Conservation (phyloP, 2,113 vertebrate genomes). For the Aspiorhynchus laticeps region DNA sequence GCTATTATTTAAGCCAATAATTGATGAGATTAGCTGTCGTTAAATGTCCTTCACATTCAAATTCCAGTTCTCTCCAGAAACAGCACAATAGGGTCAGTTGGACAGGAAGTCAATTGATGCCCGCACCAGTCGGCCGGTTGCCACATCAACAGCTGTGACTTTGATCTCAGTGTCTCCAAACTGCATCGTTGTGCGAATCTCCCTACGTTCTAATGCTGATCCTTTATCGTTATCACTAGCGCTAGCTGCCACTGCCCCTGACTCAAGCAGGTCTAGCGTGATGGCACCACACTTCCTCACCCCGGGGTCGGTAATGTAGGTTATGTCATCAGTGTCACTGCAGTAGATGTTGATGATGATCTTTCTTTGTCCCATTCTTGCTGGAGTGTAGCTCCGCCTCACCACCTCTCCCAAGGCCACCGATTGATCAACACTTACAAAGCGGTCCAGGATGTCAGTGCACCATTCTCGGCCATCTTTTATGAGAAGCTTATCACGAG, state of each 20-base stretch:
- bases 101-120: constrained; percentile 95
- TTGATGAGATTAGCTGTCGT: not conserved
- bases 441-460: constrained; percentile 94
- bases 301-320: constrained; percentile 89
- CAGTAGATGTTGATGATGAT: constrained; percentile 98
- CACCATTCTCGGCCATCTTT: constrained; percentile 95
- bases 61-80: constrained; percentile 10
- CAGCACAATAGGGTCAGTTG: constrained; percentile 72
- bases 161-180: constrained; percentile 97
- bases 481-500: constrained; percentile 87
- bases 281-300: constrained; percentile 92
- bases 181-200: constrained; percentile 94
- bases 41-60: not conserved
- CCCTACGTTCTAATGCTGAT: constrained; percentile 72
- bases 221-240: constrained; percentile 16
- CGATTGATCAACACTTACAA: constrained; percentile 90
- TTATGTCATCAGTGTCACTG: constrained; percentile 81
- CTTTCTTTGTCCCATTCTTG: constrained; percentile 84
- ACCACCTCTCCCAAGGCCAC: constrained; percentile 93
- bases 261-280: constrained; percentile 84
- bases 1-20: not conserved
- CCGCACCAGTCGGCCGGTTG: constrained; percentile 80
- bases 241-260: constrained; percentile 18
- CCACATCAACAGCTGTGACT: constrained; percentile 87
- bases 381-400: constrained; percentile 90